Base-by-base conservation (phyloP, 2,888 invertebrate genomes). In the Drosophila nr. fundita region DNA sequence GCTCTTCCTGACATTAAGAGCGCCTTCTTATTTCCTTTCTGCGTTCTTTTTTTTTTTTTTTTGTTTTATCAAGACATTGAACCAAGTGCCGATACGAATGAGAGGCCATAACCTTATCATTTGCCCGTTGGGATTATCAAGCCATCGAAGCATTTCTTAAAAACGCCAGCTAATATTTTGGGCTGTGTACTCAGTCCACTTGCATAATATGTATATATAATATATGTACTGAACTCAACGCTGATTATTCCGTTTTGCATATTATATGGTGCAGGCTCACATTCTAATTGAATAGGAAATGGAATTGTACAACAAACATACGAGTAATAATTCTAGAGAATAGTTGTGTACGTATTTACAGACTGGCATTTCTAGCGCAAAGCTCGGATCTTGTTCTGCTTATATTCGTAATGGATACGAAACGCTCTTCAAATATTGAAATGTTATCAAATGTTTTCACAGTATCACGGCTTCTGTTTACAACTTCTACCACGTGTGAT, bases 31-130 rank as follows among this genome's bases (percentile, higher is more conserved):
- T 57, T 60, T 54, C 34, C 53, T 36, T 69, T 29, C 29, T 36
- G 13, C 15, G 27, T 54, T 24, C 2, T 13, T 13, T 45, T n/a
- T 53, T 45, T 38, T 5, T 50, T 58, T 32, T 32, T 45, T 38
- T 5, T 50, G 49, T 32, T 32, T 45, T 62, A 34, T 61, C 62
- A 55, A 75, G 58, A 48, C 79, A 67, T 75, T 83, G 61, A 73
- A 67, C 49, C 59, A 42, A 63, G 24, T 54, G 34, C 32, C 29
- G n/a, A 48, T 30, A 30, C 29, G 54, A 60, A 48, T 45, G 30
- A 29, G 38, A 27, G 52, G 32, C 60, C 52, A 36, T 50, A 52
- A 30, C 48, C 64, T 73, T 68, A 77, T 75, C 70, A 63, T 57
- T 36, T 21, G 27, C 24, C 49, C 24, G 52, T 30, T 32, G 61